Conservation (phyloP, 2,113 vertebrate genomes). For the Ameiurus melas region DNA sequence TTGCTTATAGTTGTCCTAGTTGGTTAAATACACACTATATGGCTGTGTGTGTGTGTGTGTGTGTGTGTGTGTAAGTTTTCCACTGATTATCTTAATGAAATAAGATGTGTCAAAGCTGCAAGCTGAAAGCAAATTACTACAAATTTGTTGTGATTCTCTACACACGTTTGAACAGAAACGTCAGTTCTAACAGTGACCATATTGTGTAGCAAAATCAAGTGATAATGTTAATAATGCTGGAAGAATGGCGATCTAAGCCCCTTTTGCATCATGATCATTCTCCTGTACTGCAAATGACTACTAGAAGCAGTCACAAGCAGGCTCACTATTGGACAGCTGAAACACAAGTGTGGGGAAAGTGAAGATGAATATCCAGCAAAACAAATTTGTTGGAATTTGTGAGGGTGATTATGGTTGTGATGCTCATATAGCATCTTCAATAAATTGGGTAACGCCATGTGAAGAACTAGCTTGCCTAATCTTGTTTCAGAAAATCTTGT, state of each 20-base stretch:
- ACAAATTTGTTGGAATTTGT: background rate
- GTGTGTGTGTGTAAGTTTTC: background rate
- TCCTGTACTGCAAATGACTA: background rate
- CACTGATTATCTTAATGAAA: background rate
- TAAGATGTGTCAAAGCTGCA: background rate
- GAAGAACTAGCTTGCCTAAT: background rate
- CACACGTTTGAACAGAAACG: background rate
- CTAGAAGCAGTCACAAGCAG: background rate
- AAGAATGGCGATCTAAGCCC: background rate
- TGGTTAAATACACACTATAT: background rate
- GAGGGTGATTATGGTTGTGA: background rate
- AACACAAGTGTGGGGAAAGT: background rate
- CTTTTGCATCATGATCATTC: background rate
- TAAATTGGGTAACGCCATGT: background rate
- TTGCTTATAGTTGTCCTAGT: background rate
- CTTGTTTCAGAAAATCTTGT: background rate
- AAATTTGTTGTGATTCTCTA: background rate
- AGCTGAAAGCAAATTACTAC: background rate
- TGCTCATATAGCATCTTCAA: background rate
- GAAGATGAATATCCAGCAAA: background rate
- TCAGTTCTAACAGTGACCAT: background rate
- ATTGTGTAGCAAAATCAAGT: background rate
- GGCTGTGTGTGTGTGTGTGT: background rate
- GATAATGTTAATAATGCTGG: background rate
- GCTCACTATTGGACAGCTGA: background rate